phyloP scores from a whole-genome alignment of 1,140 invertebrate species.

The Tetraneura akinire region DNA sequence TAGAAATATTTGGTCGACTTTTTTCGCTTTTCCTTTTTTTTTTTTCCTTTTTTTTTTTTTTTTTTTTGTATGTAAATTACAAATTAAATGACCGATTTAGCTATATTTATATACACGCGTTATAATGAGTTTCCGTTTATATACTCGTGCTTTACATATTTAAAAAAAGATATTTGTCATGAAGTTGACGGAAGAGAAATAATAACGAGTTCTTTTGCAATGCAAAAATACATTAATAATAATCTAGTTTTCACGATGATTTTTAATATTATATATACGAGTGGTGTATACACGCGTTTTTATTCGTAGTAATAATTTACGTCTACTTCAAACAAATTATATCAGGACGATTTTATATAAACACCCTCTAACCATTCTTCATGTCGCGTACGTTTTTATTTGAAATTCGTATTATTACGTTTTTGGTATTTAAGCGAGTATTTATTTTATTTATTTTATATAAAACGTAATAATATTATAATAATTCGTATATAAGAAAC shows the following conservation, averaged over 20 bases:
- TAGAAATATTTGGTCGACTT: neutral
- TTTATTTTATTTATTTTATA: too few relatives aligned
- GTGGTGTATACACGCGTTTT: too few relatives aligned
- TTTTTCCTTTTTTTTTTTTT: too few relatives aligned
- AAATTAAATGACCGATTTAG: neutral
- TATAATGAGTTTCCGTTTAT: neutral
- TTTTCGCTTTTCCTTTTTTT: too few relatives aligned
- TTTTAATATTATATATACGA: neutral
- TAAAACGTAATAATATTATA: too few relatives aligned
- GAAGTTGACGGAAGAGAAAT: neutral
- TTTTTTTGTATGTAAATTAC: neutral
- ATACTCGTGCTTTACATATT: neutral
- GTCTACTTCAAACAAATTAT: neutral
- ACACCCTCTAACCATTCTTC: neutral
- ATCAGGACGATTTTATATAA: neutral
- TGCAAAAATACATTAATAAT: neutral
- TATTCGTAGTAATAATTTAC: neutral
- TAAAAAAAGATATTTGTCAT: neutral
- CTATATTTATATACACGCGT: neutral
- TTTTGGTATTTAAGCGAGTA: too few relatives aligned
- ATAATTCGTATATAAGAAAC: too few relatives aligned
- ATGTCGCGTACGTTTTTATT: too few relatives aligned
- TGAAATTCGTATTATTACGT: too few relatives aligned
- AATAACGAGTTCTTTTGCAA: neutral
- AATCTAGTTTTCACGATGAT: neutral